These are phyloP conservation scores for Psilanteris sp. DNA, from an alignment of 1,140 invertebrate species.

Conservation along the genomic window DNA sequence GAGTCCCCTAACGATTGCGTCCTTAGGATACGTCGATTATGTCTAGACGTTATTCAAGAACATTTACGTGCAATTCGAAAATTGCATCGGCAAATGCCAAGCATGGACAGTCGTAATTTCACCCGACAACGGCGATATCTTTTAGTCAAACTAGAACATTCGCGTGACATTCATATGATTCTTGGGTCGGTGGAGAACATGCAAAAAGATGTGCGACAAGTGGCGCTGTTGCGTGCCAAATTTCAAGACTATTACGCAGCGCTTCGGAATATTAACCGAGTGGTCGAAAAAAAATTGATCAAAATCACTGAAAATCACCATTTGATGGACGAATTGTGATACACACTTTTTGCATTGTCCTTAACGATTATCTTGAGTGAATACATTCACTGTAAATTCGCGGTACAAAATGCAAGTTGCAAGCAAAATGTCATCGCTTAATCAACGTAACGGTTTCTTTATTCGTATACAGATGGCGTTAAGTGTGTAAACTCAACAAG, in stretches of 20 bases:
- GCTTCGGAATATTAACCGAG: neutral
- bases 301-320: neutral
- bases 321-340: slow-evolving; percentile 43
- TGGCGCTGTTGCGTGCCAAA: slow-evolving; percentile 57
- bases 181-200: slow-evolving; percentile 70
- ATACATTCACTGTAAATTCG: slow-evolving; percentile 15
- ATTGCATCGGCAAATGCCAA: slow-evolving; percentile 48
- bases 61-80: slow-evolving; percentile 68
- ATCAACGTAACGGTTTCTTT: no score
- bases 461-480: no score
- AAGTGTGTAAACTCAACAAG: no score
- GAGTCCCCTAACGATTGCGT: slow-evolving; percentile 72
- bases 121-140: slow-evolving; percentile 67
- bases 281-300: neutral
- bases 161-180: slow-evolving; percentile 73
- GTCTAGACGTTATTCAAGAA: slow-evolving; percentile 74
- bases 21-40: slow-evolving; percentile 69
- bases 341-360: slow-evolving; percentile 15
- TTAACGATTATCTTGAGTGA: slow-evolving; percentile 17
- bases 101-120: slow-evolving; percentile 26
- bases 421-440: no score
- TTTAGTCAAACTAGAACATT: slow-evolving; percentile 71
- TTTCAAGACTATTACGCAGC: slow-evolving; percentile 18
- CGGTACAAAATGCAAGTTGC: no score
- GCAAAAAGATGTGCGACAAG: slow-evolving; percentile 58